phyloP scores from a whole-genome alignment of 1,140 invertebrate species.

The Saxidomus purpurata region DNA sequence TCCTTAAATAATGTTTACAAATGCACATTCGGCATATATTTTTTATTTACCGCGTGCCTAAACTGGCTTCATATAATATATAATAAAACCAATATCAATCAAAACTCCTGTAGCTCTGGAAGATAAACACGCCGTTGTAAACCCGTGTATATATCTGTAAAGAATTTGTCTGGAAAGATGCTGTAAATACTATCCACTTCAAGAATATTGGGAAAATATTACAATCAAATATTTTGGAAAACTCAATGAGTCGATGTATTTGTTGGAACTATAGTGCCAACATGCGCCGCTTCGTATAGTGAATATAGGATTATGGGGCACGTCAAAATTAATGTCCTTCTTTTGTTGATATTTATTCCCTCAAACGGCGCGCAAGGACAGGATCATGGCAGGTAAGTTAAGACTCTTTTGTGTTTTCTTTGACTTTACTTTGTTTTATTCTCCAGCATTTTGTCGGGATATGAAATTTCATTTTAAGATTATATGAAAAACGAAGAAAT shows the following conservation, averaged over 20 bases:
- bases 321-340: neutral
- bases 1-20: too few relatives aligned
- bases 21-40: too few relatives aligned
- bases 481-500: too few relatives aligned
- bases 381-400: neutral
- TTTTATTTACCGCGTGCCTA: too few relatives aligned
- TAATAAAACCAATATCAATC: too few relatives aligned
- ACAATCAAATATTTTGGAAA: neutral
- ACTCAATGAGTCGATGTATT: neutral
- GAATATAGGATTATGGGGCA: neutral
- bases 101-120: too few relatives aligned
- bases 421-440: too few relatives aligned
- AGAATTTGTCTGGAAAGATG: neutral
- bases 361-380: neutral
- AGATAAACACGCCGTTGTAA: too few relatives aligned
- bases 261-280: neutral
- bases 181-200: neutral
- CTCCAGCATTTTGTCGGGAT: too few relatives aligned
- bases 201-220: slow-evolving; percentile 7
- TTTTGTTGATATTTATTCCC: neutral
- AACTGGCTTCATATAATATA: too few relatives aligned
- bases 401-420: too few relatives aligned
- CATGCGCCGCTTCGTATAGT: neutral
- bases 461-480: too few relatives aligned
- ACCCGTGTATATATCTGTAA: neutral